A percentile compares a stretch with the other conserved stretches of the same genome.
Conservation (phyloP, 2,113 vertebrate genomes). For the Pampusana beccarii region DNA sequence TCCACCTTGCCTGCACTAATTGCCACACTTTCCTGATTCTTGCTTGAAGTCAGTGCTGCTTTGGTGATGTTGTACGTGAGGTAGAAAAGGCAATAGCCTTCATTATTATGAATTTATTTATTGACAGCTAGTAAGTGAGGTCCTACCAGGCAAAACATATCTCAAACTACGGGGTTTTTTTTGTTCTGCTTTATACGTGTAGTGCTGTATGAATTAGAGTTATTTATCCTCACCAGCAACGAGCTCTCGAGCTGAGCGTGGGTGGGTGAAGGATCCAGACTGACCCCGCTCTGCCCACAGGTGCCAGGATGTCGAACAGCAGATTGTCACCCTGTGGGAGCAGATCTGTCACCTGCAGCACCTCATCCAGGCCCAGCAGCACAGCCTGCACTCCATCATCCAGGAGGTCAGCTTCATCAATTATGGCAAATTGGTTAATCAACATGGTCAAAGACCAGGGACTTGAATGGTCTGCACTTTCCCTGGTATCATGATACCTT, state of each 20-base stretch:
- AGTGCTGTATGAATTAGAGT: background rate
- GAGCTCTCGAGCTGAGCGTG: no score
- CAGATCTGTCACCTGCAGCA: slow-evolving; percentile 72
- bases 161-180: background rate
- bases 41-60: fast-evolving
- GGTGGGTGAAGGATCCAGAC: no score
- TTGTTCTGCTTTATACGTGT: background rate
- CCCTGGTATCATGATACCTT: fast-evolving
- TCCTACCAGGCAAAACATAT: background rate
- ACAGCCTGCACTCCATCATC: slow-evolving; percentile 28
- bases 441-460: background rate
- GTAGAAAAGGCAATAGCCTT: no score
- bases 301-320: slow-evolving; percentile 43
- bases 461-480: no score
- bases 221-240: no score
- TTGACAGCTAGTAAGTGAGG: background rate
- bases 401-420: no score
- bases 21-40: background rate
- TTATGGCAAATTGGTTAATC: no score
- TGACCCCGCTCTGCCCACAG: background rate
- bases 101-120: background rate
- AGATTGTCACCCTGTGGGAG: slow-evolving; percentile 62
- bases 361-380: slow-evolving; percentile 73
- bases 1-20: no score
- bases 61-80: background rate